Base-by-base conservation (phyloP, 2,797 vertebrate species). In the Pogoniulus pusillus region DNA sequence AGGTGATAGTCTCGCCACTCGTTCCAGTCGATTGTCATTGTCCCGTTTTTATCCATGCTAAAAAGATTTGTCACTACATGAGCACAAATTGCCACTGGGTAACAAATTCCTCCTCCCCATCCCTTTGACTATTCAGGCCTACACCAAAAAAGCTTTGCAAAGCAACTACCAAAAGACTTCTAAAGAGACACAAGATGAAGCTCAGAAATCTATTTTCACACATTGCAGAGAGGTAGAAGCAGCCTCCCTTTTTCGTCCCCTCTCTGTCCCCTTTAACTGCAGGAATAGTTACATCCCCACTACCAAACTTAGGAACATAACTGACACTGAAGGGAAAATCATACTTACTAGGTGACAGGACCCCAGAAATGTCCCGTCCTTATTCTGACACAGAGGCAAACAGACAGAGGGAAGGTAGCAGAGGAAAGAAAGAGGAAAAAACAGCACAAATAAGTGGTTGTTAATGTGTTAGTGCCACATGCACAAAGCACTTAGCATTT, bases 261-360 rank as follows among this genome's bases (percentile, higher is more conserved):
- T 85, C n/a, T 80, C 29, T 80, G 69, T 90, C 91, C 83, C 82
- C 68, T 57, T 65, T 77, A 82, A 82, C 10, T 72, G 79, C 29
- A 68, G n/a, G 18, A 76, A 13, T 19, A 77, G 35, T 2, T 66
- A 26, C 9, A 80, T 35, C 41, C 95, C 86, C 65, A n/a, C 95
- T 69, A 78, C 95, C 69, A 45, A 47, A 81, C 35, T 71, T 26
- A 69, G 71, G 69, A 68, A 91, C 18, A 1, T 26, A 80, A 82
- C 69, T 95, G 35, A 82, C 73, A 91, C 87, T 86, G 89, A 88
- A 93, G 81, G 77, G 85, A 93, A 96, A 85, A 80, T 78, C 87
- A 92, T 99, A 99, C 99, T 99, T 99, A 99, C 98, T 98, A 98
- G 97, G 98, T 97, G 97, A 99, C 98, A 98, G 99, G 98, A 98